These are phyloP conservation scores for Perizoma flavofasciatum DNA, from an alignment of 2,888 invertebrate species.

Conservation along the genomic window DNA sequence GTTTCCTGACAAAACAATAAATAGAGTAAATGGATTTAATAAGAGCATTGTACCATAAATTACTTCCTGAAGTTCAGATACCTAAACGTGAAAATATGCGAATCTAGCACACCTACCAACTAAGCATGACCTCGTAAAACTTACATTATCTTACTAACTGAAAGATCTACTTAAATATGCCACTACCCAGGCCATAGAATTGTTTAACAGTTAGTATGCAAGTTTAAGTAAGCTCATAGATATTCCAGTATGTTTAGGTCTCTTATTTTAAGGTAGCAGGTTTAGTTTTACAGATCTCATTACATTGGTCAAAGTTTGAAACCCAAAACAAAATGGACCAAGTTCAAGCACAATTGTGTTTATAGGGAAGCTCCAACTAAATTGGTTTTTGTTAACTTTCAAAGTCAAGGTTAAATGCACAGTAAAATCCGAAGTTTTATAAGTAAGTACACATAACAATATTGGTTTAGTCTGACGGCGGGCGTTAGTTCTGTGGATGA, in stretches of 20 bases:
- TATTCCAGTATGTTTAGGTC: slow-evolving; percentile 11
- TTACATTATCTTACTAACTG: neutral
- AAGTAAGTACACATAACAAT: slow-evolving; percentile 47
- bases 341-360: slow-evolving; percentile 13
- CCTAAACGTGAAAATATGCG: slow-evolving; percentile 46
- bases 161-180: slow-evolving; percentile 24
- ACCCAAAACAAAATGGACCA: slow-evolving; percentile 25
- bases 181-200: slow-evolving; percentile 1
- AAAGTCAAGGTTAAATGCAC: slow-evolving; percentile 54
- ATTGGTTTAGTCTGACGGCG: slow-evolving; percentile 54
- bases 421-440: slow-evolving; percentile 52
- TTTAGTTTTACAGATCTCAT: slow-evolving; percentile 19
- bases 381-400: slow-evolving; percentile 41
- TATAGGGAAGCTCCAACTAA: slow-evolving; percentile 29
- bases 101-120: slow-evolving; percentile 19
- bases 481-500: slow-evolving; percentile 46
- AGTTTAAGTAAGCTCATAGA: neutral
- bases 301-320: slow-evolving; percentile 26
- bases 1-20: slow-evolving; percentile 37
- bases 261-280: slow-evolving; percentile 1
- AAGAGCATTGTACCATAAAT: slow-evolving; percentile 46
- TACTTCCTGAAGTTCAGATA: slow-evolving; percentile 46
- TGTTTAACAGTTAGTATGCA: slow-evolving; percentile 17
- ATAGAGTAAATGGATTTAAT: slow-evolving; percentile 33
- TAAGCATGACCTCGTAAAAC: slow-evolving; percentile 25